Percentiles rank a stretch among this genome's conserved stretches.
phyloP scores from a whole-genome alignment of 2,888 invertebrate genomes.

The Serripes groenlandicus region DNA sequence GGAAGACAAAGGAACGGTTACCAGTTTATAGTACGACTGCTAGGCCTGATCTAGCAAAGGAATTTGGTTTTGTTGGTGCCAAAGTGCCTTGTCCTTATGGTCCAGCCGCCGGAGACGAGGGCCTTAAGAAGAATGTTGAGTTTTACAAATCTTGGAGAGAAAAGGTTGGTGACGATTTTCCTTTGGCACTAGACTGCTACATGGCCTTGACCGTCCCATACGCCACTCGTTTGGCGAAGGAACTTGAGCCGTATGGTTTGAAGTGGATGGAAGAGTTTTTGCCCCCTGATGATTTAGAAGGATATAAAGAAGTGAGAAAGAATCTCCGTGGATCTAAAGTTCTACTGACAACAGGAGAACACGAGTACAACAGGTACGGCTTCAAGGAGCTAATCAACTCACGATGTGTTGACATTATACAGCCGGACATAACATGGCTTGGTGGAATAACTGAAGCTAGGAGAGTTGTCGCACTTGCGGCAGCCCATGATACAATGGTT shows the following conservation, averaged over 20 bases:
- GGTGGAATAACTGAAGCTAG: slow-evolving; percentile 85
- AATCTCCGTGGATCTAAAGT: slow-evolving; percentile 78
- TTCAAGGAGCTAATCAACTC: slow-evolving; percentile 80
- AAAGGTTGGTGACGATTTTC: slow-evolving; percentile 83
- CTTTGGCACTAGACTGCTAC: slow-evolving; percentile 84
- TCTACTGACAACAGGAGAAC: slow-evolving; percentile 83
- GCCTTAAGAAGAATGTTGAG: slow-evolving; percentile 81
- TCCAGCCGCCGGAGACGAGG: slow-evolving; percentile 82
- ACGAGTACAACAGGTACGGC: slow-evolving; percentile 84
- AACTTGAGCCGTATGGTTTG: slow-evolving; percentile 79
- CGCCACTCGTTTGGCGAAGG: slow-evolving; percentile 79
- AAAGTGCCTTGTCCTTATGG: slow-evolving; percentile 84
- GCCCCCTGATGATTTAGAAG: slow-evolving; percentile 83
- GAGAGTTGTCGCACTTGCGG: slow-evolving; percentile 83
- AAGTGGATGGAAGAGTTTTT: slow-evolving; percentile 85
- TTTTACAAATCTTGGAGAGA: slow-evolving; percentile 81
- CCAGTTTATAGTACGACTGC: slow-evolving; percentile 84
- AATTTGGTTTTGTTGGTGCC: slow-evolving; percentile 83
- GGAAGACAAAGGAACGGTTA: slow-evolving; percentile 82
- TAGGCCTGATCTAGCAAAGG: slow-evolving; percentile 81
- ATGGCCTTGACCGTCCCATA: slow-evolving; percentile 84
- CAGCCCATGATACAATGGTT: slow-evolving; percentile 81
- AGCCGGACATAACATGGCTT: slow-evolving; percentile 85
- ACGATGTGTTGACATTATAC: slow-evolving; percentile 83
- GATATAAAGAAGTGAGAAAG: slow-evolving; percentile 78